Evolutionary conservation across 2,888 invertebrate species (phyloP).

Genomic region (Parasteatoda lunata): DNA sequence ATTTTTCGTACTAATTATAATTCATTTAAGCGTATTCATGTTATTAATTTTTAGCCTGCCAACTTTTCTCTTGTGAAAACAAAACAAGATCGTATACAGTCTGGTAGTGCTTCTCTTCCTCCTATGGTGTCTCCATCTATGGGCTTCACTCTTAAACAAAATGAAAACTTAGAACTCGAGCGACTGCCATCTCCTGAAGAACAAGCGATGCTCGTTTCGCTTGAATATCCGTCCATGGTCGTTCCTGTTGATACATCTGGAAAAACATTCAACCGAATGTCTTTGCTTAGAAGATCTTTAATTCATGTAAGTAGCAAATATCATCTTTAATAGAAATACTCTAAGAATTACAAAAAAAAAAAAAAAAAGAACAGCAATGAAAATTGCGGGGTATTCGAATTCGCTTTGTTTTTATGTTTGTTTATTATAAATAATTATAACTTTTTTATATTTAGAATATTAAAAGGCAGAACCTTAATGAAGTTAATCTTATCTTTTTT

Average conservation of each 20-base stretch:
- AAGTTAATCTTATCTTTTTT: too few relatives aligned
- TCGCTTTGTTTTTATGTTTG: too few relatives aligned
- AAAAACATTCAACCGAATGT: conserved; percentile 90
- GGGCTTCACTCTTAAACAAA: conserved; percentile 33
- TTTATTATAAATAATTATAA: too few relatives aligned
- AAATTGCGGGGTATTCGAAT: too few relatives aligned
- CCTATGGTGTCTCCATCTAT: conserved; percentile 52
- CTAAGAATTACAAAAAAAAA: too few relatives aligned
- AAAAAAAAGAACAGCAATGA: too few relatives aligned
- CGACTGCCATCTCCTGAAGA: conserved; percentile 72
- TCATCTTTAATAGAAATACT: too few relatives aligned
- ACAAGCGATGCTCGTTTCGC: conserved; percentile 71
- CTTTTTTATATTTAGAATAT: too few relatives aligned
- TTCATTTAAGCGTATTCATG: background rate
- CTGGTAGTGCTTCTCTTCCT: conserved; percentile 58
- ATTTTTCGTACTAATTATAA: too few relatives aligned
- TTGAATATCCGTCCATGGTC: conserved; percentile 85
- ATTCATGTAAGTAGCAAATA: conserved; percentile 76
- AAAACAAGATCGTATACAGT: conserved; percentile 68
- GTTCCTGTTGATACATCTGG: conserved; percentile 93
- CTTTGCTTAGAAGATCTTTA: conserved; percentile 87
- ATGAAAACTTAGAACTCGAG: conserved; percentile 78
- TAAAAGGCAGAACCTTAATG: too few relatives aligned
- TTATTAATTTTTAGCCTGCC: conserved; percentile 70
- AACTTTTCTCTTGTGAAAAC: conserved; percentile 70